These are phyloP conservation scores for Glomeris marginata DNA, from an alignment of 2,888 invertebrate genomes.

Conservation along the genomic window DNA sequence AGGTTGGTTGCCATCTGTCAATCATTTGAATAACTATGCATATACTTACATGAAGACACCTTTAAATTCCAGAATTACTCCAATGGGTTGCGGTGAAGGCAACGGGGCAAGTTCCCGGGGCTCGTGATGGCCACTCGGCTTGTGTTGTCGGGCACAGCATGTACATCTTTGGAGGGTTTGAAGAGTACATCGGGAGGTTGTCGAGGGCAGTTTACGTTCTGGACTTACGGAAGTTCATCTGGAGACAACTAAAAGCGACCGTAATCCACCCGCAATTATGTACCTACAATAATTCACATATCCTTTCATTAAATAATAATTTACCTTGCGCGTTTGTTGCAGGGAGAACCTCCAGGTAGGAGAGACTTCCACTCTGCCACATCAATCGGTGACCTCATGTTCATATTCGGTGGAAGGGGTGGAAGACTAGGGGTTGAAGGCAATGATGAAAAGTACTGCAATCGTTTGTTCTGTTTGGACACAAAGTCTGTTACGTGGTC, in stretches of 20 bases:
- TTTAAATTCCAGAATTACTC: background rate
- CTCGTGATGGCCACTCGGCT: constrained; percentile 83
- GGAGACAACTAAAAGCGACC: constrained; percentile 34
- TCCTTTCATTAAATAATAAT: no score
- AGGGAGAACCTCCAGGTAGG: constrained; percentile 52
- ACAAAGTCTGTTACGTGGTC: constrained; percentile 54
- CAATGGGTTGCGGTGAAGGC: constrained; percentile 19
- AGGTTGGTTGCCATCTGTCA: constrained; percentile 26
- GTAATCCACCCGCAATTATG: constrained; percentile 20
- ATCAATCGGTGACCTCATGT: constrained; percentile 60
- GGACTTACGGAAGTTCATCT: constrained; percentile 53
- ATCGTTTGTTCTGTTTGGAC: constrained; percentile 52
- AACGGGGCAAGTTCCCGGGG: constrained; percentile 54
- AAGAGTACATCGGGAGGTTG: constrained; percentile 64
- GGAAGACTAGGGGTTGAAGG: constrained; percentile 50
- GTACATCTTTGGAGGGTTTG: constrained; percentile 85
- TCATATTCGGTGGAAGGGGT: constrained; percentile 77
- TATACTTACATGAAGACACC: background rate
- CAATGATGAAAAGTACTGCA: constrained; percentile 58
- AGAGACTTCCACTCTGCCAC: constrained; percentile 82
- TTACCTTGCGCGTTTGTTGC: constrained; percentile 4
- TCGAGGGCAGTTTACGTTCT: constrained; percentile 61
- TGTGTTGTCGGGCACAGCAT: constrained; percentile 61
- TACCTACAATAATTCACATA: background rate
- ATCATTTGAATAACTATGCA: background rate